Evolutionary conservation across 2,888 invertebrate genomes (phyloP).

Genomic region (Caenorhabditis afra): DNA sequence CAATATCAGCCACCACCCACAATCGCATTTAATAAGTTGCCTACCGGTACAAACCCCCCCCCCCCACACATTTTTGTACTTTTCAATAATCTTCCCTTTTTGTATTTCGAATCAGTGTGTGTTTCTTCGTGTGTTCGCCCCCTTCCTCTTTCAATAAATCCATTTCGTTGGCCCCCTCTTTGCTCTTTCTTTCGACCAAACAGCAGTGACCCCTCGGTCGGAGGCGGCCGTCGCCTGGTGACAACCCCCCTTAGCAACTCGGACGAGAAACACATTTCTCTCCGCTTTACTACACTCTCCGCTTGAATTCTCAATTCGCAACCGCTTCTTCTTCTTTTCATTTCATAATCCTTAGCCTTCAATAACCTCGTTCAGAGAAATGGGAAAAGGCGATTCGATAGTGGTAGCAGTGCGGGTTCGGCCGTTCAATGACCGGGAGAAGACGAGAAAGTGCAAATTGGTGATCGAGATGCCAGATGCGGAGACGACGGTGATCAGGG

Average conservation of each 20-base stretch:
- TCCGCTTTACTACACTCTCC: slow-evolving; percentile 15
- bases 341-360: not conserved
- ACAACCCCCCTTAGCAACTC: not conserved
- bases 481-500: slow-evolving; percentile 81
- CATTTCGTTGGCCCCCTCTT: not conserved
- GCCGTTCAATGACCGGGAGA: slow-evolving; percentile 84
- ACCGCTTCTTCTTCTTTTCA: slow-evolving; percentile 1
- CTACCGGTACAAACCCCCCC: slow-evolving; percentile 39
- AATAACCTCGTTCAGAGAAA: slow-evolving; percentile 29
- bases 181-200: slow-evolving; percentile 9
- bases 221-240: not conserved
- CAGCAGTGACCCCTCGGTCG: slow-evolving; percentile 1
- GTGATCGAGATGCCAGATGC: slow-evolving; percentile 82
- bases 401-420: slow-evolving; percentile 84
- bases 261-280: not conserved
- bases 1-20: not conserved
- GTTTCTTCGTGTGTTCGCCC: slow-evolving; percentile 9
- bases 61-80: not conserved
- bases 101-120: slow-evolving; percentile 11
- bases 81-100: not conserved
- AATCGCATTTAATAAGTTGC: slow-evolving; percentile 44
- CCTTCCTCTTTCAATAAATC: not conserved
- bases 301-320: slow-evolving; percentile 1
- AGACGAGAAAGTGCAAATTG: slow-evolving; percentile 82
- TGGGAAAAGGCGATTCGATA: slow-evolving; percentile 82